Evolutionary conservation across 2,797 vertebrate genomes (phyloP).

Genomic region (Gastrophryne carolinensis): DNA sequence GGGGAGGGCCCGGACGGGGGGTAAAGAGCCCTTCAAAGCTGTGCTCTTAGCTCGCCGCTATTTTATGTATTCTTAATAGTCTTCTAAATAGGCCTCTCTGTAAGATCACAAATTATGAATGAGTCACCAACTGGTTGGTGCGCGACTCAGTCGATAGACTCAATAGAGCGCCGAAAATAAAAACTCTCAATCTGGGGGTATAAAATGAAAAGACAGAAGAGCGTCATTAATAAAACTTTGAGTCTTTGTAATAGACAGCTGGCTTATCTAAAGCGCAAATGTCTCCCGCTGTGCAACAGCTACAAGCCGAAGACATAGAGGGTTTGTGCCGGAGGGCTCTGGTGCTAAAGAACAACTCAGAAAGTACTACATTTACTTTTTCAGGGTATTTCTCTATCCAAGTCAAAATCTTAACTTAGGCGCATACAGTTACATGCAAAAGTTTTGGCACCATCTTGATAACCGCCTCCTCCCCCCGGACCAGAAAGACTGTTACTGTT

Average conservation of each 20-base stretch:
- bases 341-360: background rate
- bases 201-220: conserved; percentile 45
- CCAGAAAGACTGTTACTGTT: no score
- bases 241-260: conserved; percentile 48
- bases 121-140: conserved; percentile 44
- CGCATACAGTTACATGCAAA: no score
- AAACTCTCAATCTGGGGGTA: conserved; percentile 43
- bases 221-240: conserved; percentile 48
- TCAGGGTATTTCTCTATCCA: no score
- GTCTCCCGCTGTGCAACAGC: conserved; percentile 14
- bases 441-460: no score
- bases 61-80: conserved; percentile 51
- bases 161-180: conserved; percentile 46
- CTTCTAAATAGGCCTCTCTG: conserved; percentile 50
- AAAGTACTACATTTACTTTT: no score
- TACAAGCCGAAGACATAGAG: conserved; percentile 4
- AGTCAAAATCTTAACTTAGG: no score
- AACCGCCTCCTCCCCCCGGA: no score
- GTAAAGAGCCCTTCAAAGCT: conserved; percentile 23
- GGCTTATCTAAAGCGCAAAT: conserved; percentile 39
- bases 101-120: conserved; percentile 45
- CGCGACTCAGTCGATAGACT: conserved; percentile 45
- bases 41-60: conserved; percentile 19
- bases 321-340: background rate
- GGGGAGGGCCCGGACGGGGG: background rate